Evolutionary conservation across 2,113 vertebrate species (phyloP).

Genomic region (Pleuronectes platessa): DNA sequence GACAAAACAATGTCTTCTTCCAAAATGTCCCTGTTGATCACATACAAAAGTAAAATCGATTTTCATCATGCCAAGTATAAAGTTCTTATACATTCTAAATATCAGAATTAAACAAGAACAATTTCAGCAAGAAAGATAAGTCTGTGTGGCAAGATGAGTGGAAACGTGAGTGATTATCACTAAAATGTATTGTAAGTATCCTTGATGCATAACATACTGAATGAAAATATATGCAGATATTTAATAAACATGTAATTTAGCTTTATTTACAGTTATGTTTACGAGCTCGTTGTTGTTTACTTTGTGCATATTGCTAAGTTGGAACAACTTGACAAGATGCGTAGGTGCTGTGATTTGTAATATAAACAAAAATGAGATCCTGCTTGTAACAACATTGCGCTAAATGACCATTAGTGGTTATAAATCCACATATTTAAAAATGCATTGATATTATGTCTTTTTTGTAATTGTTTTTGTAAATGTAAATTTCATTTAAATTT

Average conservation of each 20-base stretch:
- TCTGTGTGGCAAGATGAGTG: background rate
- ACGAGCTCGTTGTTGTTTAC: background rate
- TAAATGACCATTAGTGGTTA: background rate
- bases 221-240: too few relatives aligned
- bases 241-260: too few relatives aligned
- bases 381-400: background rate
- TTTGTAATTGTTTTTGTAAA: too few relatives aligned
- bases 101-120: too few relatives aligned
- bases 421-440: background rate
- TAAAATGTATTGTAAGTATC: background rate
- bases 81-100: too few relatives aligned
- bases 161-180: background rate
- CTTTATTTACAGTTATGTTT: background rate
- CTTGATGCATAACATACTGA: background rate
- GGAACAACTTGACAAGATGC: too few relatives aligned
- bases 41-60: background rate
- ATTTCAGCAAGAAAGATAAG: too few relatives aligned
- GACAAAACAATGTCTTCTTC: background rate
- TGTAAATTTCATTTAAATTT: too few relatives aligned
- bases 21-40: background rate
- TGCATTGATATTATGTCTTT: too few relatives aligned
- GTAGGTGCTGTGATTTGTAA: too few relatives aligned
- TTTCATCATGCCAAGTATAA: background rate
- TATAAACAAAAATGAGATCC: background rate
- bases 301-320: too few relatives aligned